Percentiles rank a stretch among this genome's conserved stretches.
Evolutionary conservation across 2,113 vertebrate species (phyloP).

Genomic region (Suncus etruscus): DNA sequence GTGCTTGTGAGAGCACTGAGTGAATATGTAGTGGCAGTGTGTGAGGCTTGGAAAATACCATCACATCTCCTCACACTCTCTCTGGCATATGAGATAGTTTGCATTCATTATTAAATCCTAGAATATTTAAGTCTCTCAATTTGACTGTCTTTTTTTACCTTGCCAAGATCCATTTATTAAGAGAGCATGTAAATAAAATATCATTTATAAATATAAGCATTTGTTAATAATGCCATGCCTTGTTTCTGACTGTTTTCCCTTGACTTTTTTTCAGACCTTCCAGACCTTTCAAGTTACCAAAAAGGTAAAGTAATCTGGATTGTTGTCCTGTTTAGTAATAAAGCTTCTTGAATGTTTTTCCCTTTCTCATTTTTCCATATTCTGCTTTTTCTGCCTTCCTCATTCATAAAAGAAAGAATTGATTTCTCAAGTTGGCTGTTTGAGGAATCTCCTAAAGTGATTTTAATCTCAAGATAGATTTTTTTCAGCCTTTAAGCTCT

Average conservation of each 20-base stretch:
- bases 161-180: background rate
- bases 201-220: background rate
- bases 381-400: background rate
- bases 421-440: slow-evolving; percentile 2
- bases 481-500: background rate
- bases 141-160: background rate
- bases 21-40: background rate
- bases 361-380: background rate
- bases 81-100: background rate
- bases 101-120: background rate
- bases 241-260: slow-evolving; percentile 60
- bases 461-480: background rate
- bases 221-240: background rate
- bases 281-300: slow-evolving; percentile 95
- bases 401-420: background rate
- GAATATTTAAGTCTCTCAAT: background rate
- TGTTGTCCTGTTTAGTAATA: background rate
- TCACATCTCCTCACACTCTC: no score
- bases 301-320: slow-evolving; percentile 91
- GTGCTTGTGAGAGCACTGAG: background rate
- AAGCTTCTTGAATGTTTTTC: background rate
- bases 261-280: slow-evolving; percentile 90
- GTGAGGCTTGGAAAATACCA: background rate
- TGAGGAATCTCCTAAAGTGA: background rate
- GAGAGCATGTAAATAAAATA: background rate